Evolutionary conservation across 2,113 vertebrate genomes (phyloP), one percentile per base, ranked within the genome.

Genomic region (Tretioscincus oriximinensis): DNA sequence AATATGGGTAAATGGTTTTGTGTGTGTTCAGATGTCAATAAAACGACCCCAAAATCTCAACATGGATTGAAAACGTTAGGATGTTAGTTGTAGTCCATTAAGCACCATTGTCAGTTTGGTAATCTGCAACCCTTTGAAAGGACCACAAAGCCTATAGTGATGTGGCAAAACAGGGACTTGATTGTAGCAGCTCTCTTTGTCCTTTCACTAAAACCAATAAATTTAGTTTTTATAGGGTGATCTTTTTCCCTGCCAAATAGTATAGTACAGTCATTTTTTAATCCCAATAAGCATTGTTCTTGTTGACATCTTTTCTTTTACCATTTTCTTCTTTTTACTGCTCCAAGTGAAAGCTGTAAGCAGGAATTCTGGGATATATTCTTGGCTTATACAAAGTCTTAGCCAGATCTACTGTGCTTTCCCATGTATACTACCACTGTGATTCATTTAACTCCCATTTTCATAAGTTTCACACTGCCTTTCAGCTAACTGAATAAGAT

Each of bases 51-150:
- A 7, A 24, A 58, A 63, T 31, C 51, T 11, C 47, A 26, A n/a
- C n/a, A 14, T 49, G 58, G 49, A 74, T 73, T 66, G 51, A 54
- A 84, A 76, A 64, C 41, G 1, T 64, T 80, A 22, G 16, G 18
- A 11, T 24, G 49, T 3, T 76, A 76, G 14, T 28, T 21, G 60
- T 26, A 41, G 7, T 26, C n/a, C 80, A 66, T 88, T 91, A 83
- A 49, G 87, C 88, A 41, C 35, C 58, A 24, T 64, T 58, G 26
- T 72, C 80, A 90, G 87, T 73, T 84, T 85, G 76, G n/a, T 51
- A 78, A 2, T 74, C 70, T 66, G 31, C 78, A 74, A 75, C 35
- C 60, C 86, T 86, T 65, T 61, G 63, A 68, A 81, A 81, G 54
- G 61, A 73, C 77, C 77, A 49, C 29, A 83, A 81, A 83, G 81